These are phyloP conservation scores for Napeogenes inachia DNA, from an alignment of 2,888 invertebrate genomes.

Conservation along the genomic window DNA sequence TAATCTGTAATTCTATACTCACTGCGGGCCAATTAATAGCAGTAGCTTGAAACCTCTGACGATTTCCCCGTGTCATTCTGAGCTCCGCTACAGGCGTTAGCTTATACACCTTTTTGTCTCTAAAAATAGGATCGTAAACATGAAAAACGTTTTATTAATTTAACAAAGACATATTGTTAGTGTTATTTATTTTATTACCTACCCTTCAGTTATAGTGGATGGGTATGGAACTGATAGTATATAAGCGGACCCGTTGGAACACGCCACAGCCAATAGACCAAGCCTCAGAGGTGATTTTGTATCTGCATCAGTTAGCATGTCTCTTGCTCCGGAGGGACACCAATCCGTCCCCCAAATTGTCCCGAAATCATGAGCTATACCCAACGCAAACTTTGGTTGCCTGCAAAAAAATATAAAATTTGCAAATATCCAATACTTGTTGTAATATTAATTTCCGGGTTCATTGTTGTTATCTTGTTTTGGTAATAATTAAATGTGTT, in stretches of 20 bases:
- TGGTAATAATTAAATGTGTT: no score
- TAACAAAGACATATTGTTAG: not conserved
- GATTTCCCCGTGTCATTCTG: constrained; percentile 41
- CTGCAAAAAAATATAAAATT: constrained; percentile 35
- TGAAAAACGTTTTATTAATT: constrained; percentile 19
- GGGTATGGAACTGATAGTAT: constrained; percentile 79
- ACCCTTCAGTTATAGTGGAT: constrained; percentile 43
- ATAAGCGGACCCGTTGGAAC: constrained; percentile 80
- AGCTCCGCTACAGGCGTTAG: constrained; percentile 70
- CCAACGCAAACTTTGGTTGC: constrained; percentile 67
- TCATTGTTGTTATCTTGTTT: no score
- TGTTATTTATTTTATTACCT: constrained; percentile 26
- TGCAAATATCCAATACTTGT: no score
- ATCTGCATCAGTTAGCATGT: constrained; percentile 35
- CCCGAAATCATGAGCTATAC: constrained; percentile 80
- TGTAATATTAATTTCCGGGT: no score
- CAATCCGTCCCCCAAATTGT: constrained; percentile 84
- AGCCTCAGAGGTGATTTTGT: constrained; percentile 56
- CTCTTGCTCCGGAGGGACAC: constrained; percentile 86
- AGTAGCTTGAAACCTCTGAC: constrained; percentile 65
- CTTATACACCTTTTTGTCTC: constrained; percentile 56
- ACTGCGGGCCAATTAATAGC: constrained; percentile 73
- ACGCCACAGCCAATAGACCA: constrained; percentile 83
- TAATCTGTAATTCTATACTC: constrained; percentile 33
- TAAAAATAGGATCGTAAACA: constrained; percentile 33